Percentiles rank a stretch among this genome's conserved stretches.
Evolutionary conservation across 1,140 invertebrate species (phyloP).

Genomic region (Drosophila bocqueti): DNA sequence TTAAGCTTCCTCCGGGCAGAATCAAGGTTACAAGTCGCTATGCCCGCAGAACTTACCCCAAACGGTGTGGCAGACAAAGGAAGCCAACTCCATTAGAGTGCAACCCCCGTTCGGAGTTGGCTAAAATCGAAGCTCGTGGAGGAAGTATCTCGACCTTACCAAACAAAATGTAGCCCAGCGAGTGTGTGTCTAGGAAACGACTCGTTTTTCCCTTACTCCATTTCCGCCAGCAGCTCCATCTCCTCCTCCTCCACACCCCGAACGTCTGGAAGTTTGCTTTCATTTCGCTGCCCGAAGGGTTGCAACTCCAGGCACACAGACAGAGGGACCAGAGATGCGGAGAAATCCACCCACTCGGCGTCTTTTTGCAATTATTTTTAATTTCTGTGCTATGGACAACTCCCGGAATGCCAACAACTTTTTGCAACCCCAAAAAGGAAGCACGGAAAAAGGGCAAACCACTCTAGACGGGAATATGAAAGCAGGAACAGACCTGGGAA

Average conservation of each 20-base stretch:
- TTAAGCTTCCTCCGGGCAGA: slow-evolving; percentile 1
- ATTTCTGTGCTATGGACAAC: slow-evolving; percentile 70
- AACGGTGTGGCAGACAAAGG: slow-evolving; percentile 11
- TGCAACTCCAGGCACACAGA: slow-evolving; percentile 61
- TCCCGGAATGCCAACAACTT: slow-evolving; percentile 76
- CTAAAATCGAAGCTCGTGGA: slow-evolving; percentile 24
- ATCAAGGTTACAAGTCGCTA: slow-evolving; percentile 41
- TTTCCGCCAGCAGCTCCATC: background rate
- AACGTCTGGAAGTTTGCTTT: slow-evolving; percentile 58
- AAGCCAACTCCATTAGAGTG: slow-evolving; percentile 35
- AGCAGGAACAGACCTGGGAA: slow-evolving; percentile 8
- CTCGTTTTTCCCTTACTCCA: slow-evolving; percentile 12
- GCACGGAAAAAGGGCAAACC: slow-evolving; percentile 30
- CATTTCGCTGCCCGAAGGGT: slow-evolving; percentile 60
- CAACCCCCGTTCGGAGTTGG: slow-evolving; percentile 36
- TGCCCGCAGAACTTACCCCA: slow-evolving; percentile 30
- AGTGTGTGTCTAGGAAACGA: slow-evolving; percentile 57
- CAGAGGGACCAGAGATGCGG: slow-evolving; percentile 24
- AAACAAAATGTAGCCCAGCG: slow-evolving; percentile 55
- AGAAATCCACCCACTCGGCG: slow-evolving; percentile 50
- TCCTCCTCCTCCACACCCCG: background rate
- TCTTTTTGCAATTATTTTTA: slow-evolving; percentile 73
- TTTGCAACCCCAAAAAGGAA: slow-evolving; percentile 73
- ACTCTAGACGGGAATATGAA: slow-evolving; percentile 27
- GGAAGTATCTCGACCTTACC: slow-evolving; percentile 55